Evolutionary conservation across 2,113 vertebrate genomes (phyloP), one percentile per base, ranked within the genome.

Genomic region (Tylochromis polylepis): DNA sequence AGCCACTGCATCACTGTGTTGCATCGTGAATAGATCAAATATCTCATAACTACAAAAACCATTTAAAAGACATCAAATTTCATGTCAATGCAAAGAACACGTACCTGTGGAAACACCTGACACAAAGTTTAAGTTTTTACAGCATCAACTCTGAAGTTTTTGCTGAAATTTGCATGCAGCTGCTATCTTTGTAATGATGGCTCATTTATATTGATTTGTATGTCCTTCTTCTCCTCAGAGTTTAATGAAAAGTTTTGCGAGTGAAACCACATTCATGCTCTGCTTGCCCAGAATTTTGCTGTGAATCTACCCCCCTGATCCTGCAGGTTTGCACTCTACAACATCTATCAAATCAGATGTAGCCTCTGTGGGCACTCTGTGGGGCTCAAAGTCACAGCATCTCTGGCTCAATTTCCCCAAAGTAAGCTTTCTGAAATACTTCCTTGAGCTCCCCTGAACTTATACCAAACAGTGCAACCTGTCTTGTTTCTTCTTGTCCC

Each of bases 261-360:
- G 18, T 80, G 60, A 83, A 79, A 82, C 36, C 22, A 38, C 11
- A 36, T 79, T 36, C 6, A 49, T 38, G 16, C 22, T 29, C 41
- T 8, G 16, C 72, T 53, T 53, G 46, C 72, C 27, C 16, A 77
- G 12, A 55, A 27, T 46, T 58, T 15, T 58, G 38, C 41, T 27
- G 22, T 59, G 18, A 75, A 55, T 34, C 22, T n/a, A 53, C 22
- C 41, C 41, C 41, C 11, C 31, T 27, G 34, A 87, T 79, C 41
- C 82, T 86, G 70, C 87, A 86, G 65, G 59, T 86, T 89, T 88
- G 24, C 20, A 22, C 31, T 86, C 31, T 31, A 38, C 29, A 72
- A 10, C 81, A 85, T 90, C 38, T 53, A 77, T 53, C 72, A 77
- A 53, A 53, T 77, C 22, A 78, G 29, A 88, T 59, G 72, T 60